Evolutionary conservation across 2,888 invertebrate genomes (phyloP).

Genomic region (Epinotia demarniana): DNA sequence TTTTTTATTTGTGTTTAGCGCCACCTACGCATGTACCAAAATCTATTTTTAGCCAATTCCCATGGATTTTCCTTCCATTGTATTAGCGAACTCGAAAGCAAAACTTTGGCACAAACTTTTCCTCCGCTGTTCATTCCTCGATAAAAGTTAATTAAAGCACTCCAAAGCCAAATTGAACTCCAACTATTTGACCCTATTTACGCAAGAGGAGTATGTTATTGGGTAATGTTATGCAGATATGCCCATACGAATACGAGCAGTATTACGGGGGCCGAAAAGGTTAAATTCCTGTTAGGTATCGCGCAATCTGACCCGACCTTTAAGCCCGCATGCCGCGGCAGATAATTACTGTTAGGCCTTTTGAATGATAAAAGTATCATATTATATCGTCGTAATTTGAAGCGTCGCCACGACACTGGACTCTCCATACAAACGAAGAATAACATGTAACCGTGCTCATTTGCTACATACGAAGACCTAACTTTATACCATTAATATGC

Average conservation of each 20-base stretch:
- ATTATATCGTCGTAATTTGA: neutral
- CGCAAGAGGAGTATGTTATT: neutral
- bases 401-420: too few relatives aligned
- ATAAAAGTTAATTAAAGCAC: conserved; percentile 27
- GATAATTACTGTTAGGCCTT: conserved; percentile 26
- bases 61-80: too few relatives aligned
- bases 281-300: conserved; percentile 18
- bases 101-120: neutral
- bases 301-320: conserved; percentile 20
- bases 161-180: neutral
- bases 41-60: too few relatives aligned
- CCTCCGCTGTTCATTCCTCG: neutral
- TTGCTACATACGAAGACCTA: too few relatives aligned
- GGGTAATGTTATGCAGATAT: neutral
- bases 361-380: conserved; percentile 2
- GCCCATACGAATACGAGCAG: neutral
- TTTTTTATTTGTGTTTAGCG: too few relatives aligned
- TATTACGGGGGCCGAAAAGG: neutral
- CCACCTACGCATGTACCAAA: too few relatives aligned
- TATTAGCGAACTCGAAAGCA: neutral
- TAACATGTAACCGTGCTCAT: too few relatives aligned
- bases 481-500: too few relatives aligned
- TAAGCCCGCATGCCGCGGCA: neutral
- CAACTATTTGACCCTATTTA: neutral
- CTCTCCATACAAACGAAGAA: too few relatives aligned